phyloP scores from a whole-genome alignment of 2,797 vertebrate genomes.

The Lates japonicus region DNA sequence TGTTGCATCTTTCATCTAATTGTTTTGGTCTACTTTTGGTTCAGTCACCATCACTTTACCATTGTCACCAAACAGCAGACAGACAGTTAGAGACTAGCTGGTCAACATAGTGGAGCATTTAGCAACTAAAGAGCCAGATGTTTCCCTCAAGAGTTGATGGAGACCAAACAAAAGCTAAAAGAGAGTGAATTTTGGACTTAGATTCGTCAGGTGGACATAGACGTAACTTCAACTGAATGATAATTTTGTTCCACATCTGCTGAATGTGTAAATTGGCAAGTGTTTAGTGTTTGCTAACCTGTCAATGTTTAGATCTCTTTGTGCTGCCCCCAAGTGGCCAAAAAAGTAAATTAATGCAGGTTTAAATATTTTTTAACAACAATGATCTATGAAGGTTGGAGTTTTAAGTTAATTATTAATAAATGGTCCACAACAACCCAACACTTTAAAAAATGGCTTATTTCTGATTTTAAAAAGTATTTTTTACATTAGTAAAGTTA shows the following conservation, averaged over 20 bases:
- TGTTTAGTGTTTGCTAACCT: background rate
- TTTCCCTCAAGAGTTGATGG: background rate
- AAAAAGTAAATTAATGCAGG: background rate
- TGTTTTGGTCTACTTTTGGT: background rate
- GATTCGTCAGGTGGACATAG: no score
- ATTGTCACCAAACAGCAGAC: background rate
- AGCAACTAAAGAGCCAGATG: no score
- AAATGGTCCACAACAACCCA: no score
- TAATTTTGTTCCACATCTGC: background rate
- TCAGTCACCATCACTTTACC: background rate
- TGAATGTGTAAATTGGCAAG: background rate
- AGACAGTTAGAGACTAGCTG: no score
- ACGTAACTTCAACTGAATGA: background rate
- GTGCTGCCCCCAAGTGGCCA: constrained; percentile 3
- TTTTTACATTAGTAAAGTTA: no score
- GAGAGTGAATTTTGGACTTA: background rate
- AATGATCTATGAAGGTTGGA: background rate
- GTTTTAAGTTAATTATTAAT: background rate
- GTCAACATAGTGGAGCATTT: no score
- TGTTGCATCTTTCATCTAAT: no score
- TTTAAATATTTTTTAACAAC: no score
- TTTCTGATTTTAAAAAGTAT: no score
- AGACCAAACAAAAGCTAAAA: background rate
- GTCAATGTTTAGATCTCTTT: background rate
- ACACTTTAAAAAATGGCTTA: no score